Percentiles rank a stretch among this genome's conserved stretches.
Evolutionary conservation across 2,797 vertebrate genomes (phyloP).

Genomic region (Chloroceryle amazona): DNA sequence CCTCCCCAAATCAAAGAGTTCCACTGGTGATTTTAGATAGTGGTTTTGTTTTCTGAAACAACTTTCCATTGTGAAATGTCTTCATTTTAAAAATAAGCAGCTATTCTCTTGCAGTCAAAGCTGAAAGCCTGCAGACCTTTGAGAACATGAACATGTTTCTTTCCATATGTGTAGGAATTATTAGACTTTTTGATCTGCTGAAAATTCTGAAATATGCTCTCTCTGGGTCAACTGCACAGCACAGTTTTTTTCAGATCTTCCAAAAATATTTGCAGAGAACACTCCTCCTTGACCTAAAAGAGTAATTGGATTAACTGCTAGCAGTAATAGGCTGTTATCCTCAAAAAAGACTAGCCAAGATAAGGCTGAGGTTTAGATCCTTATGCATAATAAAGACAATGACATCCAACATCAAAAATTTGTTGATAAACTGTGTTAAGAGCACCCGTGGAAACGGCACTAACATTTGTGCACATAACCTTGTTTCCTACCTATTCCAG

Average conservation of each 20-base stretch:
- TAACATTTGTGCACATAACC: background rate
- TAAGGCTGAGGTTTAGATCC: constrained; percentile 27
- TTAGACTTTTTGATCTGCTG: background rate
- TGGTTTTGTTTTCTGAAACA: background rate
- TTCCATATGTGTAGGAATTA: background rate
- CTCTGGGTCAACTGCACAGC: background rate
- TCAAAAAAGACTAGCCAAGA: constrained; percentile 14
- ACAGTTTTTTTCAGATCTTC: background rate
- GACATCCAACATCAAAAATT: background rate
- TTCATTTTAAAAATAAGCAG: background rate
- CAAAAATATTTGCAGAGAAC: constrained; percentile 36
- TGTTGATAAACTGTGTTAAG: background rate
- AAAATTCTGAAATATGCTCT: background rate
- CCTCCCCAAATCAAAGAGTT: background rate
- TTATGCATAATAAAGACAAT: background rate
- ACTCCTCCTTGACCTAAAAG: constrained; percentile 43
- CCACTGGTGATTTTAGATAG: background rate
- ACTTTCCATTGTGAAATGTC: background rate
- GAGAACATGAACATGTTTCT: accelerated
- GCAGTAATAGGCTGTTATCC: constrained; percentile 43
- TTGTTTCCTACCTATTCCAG: background rate
- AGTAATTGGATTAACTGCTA: constrained; percentile 62
- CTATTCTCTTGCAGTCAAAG: background rate
- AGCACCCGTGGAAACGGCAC: background rate
- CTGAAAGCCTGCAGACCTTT: background rate